Conservation (phyloP, 2,888 invertebrate genomes). For the Drosophila colorata region DNA sequence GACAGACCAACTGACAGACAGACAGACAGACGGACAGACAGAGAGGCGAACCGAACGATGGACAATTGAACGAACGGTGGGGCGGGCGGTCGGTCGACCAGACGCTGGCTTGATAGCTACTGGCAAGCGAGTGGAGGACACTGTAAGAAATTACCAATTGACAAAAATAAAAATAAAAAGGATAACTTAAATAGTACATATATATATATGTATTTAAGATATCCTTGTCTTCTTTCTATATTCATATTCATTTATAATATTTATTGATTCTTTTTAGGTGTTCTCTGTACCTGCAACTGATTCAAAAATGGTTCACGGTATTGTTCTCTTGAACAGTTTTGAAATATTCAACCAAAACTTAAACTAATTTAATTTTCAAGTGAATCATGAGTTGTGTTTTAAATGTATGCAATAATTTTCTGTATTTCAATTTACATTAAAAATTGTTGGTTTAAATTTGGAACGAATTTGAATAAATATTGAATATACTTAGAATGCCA, state of each 20-base stretch:
- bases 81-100: conserved; percentile 25
- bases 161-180: not conserved
- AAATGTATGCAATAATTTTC: too few relatives aligned
- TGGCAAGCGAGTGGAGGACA: conserved; percentile 34
- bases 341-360: too few relatives aligned
- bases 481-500: too few relatives aligned
- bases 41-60: conserved; percentile 2
- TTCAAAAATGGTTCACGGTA: not conserved
- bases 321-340: not conserved
- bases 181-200: not conserved
- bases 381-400: too few relatives aligned
- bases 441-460: too few relatives aligned
- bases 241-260: too few relatives aligned
- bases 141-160: conserved; percentile 34
- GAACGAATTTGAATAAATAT: too few relatives aligned
- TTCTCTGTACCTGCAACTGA: not conserved
- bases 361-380: too few relatives aligned
- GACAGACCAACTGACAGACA: conserved; percentile 69
- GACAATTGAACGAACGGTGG: conserved; percentile 12
- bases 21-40: conserved; percentile 14
- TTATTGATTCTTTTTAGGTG: too few relatives aligned
- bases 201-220: too few relatives aligned
- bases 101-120: conserved; percentile 45
- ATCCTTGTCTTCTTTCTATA: too few relatives aligned
- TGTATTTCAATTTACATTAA: too few relatives aligned